Conservation (phyloP, 2,113 vertebrate genomes). For the Struthio camelus region DNA sequence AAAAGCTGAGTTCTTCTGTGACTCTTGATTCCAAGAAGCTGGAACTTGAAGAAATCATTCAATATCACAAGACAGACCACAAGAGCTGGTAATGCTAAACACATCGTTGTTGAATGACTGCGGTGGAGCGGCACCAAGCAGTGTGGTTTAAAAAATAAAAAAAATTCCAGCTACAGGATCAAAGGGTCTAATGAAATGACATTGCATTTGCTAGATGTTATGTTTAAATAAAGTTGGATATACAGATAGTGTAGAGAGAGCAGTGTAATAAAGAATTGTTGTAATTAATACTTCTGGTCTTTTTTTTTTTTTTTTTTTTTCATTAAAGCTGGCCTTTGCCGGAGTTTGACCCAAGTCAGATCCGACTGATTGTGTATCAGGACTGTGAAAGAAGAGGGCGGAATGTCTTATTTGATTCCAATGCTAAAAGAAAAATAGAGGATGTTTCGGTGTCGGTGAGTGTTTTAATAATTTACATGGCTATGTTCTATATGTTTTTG, state of each 20-base stretch:
- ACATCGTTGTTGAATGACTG: neutral
- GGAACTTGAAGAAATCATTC: neutral
- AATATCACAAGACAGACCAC: neutral
- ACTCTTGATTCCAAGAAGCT: neutral
- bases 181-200: neutral
- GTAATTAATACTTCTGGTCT: conserved; percentile 45
- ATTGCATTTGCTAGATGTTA: neutral
- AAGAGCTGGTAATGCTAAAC: neutral
- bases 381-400: conserved; percentile 96
- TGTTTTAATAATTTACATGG: conserved; percentile 4
- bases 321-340: conserved; percentile 90
- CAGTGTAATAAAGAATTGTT: neutral
- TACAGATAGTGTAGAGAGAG: neutral
- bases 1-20: neutral
- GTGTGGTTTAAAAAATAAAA: neutral
- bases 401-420: conserved; percentile 98
- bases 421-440: conserved; percentile 89
- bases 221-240: neutral
- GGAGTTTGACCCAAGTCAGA: conserved; percentile 94
- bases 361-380: conserved; percentile 97
- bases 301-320: conserved; percentile 50
- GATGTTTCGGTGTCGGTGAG: conserved; percentile 90
- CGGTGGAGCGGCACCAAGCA: neutral
- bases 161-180: neutral
- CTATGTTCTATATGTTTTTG: neutral